Evolutionary conservation across 2,888 invertebrate genomes (phyloP).

Genomic region (Coenonympha arcania): DNA sequence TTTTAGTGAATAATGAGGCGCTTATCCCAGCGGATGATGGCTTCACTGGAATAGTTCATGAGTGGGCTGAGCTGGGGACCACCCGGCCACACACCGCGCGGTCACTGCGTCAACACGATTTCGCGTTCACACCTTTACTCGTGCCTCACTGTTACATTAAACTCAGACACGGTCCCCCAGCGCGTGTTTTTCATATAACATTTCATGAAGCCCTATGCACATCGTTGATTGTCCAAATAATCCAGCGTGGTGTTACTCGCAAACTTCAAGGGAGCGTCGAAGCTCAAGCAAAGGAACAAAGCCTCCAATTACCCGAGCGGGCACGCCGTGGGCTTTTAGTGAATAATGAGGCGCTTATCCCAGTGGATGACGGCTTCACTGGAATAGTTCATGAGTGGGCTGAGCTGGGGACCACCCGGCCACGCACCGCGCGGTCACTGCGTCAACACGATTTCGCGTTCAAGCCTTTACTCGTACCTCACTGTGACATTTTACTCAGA

Average conservation of each 20-base stretch:
- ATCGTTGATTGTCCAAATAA: conserved; percentile 67
- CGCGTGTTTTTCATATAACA: conserved; percentile 46
- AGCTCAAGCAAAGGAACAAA: conserved; percentile 68
- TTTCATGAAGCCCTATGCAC: conserved; percentile 47
- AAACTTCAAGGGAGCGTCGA: conserved; percentile 58
- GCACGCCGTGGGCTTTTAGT: conserved; percentile 72
- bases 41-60: conserved; percentile 63
- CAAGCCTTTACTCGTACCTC: conserved; percentile 49
- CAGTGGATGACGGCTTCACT: conserved; percentile 62
- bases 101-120: conserved; percentile 61
- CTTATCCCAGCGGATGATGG: conserved; percentile 65
- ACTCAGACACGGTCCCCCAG: conserved; percentile 56
- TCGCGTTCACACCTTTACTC: conserved; percentile 46
- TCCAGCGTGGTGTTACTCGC: conserved; percentile 46
- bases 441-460: conserved; percentile 59
- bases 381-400: conserved; percentile 62
- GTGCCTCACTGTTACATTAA: conserved; percentile 65
- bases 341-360: conserved; percentile 73
- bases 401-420: conserved; percentile 52
- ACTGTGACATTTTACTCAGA: conserved; percentile 66
- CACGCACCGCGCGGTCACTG: conserved; percentile 38
- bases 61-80: conserved; percentile 56
- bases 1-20: conserved; percentile 73
- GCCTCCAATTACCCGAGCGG: conserved; percentile 69
- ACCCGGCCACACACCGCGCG: conserved; percentile 38